These are phyloP conservation scores for Aspidoscelis tigris DNA, from an alignment of 2,113 vertebrate genomes.

Conservation along the genomic window DNA sequence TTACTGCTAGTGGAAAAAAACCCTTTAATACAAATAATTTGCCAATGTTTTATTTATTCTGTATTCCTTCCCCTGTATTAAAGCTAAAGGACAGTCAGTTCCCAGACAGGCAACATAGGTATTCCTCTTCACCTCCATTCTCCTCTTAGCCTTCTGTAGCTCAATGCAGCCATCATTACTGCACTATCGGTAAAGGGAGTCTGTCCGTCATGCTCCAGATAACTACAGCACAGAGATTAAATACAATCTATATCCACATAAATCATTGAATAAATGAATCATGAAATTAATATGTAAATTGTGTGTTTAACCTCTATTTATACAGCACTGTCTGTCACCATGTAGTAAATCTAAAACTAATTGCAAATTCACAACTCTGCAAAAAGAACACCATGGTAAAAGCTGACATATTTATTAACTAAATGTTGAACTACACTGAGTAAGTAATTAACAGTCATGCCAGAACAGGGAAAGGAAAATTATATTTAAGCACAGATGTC, in stretches of 20 bases:
- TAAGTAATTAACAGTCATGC: slow-evolving; percentile 87
- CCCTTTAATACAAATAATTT: slow-evolving; percentile 17
- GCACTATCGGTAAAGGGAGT: slow-evolving; percentile 67
- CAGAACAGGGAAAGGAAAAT: slow-evolving; percentile 79
- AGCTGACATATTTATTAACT: slow-evolving; percentile 93
- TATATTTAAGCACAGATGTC: slow-evolving; percentile 83
- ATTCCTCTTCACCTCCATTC: slow-evolving; percentile 45
- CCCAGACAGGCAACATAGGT: slow-evolving; percentile 53
- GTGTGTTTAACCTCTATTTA: slow-evolving; percentile 94
- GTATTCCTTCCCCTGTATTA: slow-evolving; percentile 50
- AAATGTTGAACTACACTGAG: slow-evolving; percentile 88
- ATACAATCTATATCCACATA: slow-evolving; percentile 90
- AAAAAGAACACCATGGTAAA: slow-evolving; percentile 84
- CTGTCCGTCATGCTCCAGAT: slow-evolving; percentile 81
- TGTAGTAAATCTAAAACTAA: slow-evolving; percentile 93
- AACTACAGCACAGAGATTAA: slow-evolving; percentile 84
- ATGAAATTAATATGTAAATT: slow-evolving; percentile 97
- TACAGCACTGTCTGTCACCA: slow-evolving; percentile 89
- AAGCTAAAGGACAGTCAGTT: slow-evolving; percentile 67
- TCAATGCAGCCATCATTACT: slow-evolving; percentile 76
- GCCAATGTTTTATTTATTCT: no score
- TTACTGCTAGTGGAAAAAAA: no score
- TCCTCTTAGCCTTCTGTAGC: slow-evolving; percentile 52
- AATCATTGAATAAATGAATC: slow-evolving; percentile 95
- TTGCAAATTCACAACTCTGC: slow-evolving; percentile 88